These are phyloP conservation scores for Poeciliopsis infans DNA, from an alignment of 2,797 vertebrate genomes.

Conservation along the genomic window DNA sequence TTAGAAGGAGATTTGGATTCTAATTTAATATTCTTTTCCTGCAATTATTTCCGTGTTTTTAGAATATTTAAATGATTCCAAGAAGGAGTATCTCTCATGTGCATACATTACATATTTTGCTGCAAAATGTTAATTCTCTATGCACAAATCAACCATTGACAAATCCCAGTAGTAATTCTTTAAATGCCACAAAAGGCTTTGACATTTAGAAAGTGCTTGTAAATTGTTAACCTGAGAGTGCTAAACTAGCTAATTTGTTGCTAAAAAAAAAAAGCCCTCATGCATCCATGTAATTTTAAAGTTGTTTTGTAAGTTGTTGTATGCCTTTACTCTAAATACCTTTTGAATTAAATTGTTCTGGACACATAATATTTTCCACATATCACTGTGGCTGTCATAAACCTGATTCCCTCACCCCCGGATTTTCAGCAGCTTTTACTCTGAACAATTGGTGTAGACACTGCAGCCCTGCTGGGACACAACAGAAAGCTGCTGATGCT, in stretches of 20 bases:
- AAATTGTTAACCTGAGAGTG: not conserved
- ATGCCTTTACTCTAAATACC: not conserved
- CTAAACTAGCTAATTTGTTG: not conserved
- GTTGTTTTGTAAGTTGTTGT: not conserved
- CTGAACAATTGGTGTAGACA: conserved; percentile 32
- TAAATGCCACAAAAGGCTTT: not conserved
- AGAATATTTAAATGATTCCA: not conserved
- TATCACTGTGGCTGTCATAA: conserved; percentile 17
- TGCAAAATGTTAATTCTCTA: not conserved
- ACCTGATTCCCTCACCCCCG: not conserved
- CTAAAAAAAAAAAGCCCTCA: not conserved
- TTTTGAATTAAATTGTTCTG: conserved; percentile 8
- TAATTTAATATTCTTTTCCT: not conserved
- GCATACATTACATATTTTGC: not conserved
- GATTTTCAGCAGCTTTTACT: conserved; percentile 32
- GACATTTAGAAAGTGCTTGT: conserved; percentile 2
- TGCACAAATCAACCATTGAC: not conserved
- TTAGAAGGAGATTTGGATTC: not conserved
- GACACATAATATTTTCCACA: conserved; percentile 8
- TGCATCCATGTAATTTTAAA: not conserved
- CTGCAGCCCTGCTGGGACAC: conserved; percentile 5
- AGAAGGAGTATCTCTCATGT: not conserved
- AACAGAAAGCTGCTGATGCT: conserved; percentile 44
- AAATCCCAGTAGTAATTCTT: not conserved
- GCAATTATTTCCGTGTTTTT: not conserved